Evolutionary conservation across 2,888 invertebrate species (phyloP), one percentile per base, ranked within the genome.

Genomic region (Hypomecis atomaria): DNA sequence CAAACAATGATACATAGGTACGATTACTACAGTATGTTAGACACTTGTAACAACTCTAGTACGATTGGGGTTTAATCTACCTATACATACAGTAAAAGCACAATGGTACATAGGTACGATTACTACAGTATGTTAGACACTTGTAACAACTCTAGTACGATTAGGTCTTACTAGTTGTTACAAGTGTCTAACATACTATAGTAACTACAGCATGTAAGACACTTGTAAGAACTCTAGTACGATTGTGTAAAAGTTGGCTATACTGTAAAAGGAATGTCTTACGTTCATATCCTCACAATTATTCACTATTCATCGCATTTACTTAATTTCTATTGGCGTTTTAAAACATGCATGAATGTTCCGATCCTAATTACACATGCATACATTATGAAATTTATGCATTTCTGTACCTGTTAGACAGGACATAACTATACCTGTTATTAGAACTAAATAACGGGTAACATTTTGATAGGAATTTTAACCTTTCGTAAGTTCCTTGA

Each of bases 381-480:
- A 42, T 42, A 33, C 9, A 37, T 53, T 23, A 23, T 23, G 23
- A 23, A 42, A 34, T 10, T 42, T 33, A 53, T 53, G 34, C 53
- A 33, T n/a, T 53, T 34, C 40, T 10, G 43, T 34, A 11, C 54
- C 13, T 10, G 44, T 8, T 9, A 37, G 36, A 37, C 44, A 45
- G 43, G 44, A 45, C 37, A 55, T 11, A 38, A 23, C 3, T 11
- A 55, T 11, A 55, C 44, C 54, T 49, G 49, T 49, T 37, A n/a
- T 11, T 49, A 49, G 54, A 11, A 37, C 23, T 23, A 23, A 23
- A 13, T 50, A 50, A 54, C 43, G 36, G 53, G 34, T 44, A 36
- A 9, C 57, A 49, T 34, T 57, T 48, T 49, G 48, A 49, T 40
- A 58, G 33, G 42, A 38, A 40, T 48, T 54, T 54, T 36, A 54